Conservation (phyloP, 2,797 vertebrate genomes). For the Erithacus rubecula region DNA sequence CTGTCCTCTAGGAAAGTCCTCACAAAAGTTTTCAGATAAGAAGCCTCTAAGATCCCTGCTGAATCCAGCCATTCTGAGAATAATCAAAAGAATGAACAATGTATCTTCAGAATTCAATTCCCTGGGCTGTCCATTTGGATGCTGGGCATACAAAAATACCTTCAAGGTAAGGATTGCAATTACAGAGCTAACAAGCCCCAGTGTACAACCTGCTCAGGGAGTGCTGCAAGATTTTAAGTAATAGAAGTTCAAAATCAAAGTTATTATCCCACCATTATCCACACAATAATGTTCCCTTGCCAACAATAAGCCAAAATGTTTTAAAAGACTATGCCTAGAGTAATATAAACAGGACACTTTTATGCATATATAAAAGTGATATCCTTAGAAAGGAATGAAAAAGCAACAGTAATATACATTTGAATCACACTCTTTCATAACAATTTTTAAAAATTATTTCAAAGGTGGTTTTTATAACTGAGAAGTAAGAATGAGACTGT, state of each 20-base stretch:
- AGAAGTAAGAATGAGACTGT: background rate
- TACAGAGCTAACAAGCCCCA: slow-evolving; percentile 31
- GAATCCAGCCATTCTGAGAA: background rate
- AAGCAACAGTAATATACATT: background rate
- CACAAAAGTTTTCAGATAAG: background rate
- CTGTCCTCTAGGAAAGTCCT: background rate
- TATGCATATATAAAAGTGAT: slow-evolving; percentile 20
- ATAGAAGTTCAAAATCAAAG: slow-evolving; percentile 56
- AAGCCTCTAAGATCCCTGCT: background rate
- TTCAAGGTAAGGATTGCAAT: slow-evolving; percentile 43
- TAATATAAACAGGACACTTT: slow-evolving; percentile 58
- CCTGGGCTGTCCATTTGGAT: slow-evolving; percentile 15
- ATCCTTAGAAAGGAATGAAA: slow-evolving; percentile 31
- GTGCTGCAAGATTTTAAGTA: slow-evolving; percentile 53
- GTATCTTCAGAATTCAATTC: background rate
- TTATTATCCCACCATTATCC: slow-evolving; percentile 53
- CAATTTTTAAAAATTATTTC: background rate
- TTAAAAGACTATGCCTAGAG: slow-evolving; percentile 35
- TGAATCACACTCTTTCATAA: background rate
- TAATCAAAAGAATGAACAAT: slow-evolving; percentile 19
- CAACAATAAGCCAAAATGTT: slow-evolving; percentile 35
- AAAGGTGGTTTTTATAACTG: background rate
- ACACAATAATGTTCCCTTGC: background rate
- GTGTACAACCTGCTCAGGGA: background rate
- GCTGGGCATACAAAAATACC: background rate